Evolutionary conservation across 2,113 vertebrate species (phyloP).

Genomic region (Xenopus borealis): DNA sequence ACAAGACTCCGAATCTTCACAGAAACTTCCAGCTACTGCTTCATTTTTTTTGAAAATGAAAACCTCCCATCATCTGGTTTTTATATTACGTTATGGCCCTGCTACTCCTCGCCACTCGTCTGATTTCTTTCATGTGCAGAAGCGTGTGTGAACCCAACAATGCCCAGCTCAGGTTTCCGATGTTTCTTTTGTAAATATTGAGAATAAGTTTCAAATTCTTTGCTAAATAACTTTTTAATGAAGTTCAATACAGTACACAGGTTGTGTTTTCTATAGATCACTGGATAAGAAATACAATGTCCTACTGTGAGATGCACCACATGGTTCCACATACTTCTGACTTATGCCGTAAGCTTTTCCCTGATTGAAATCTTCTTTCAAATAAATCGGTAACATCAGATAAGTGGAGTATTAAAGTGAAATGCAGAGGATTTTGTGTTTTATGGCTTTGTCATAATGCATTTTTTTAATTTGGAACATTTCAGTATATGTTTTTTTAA

Average conservation of each 20-base stretch:
- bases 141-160: conserved; percentile 64
- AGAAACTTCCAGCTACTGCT: conserved; percentile 57
- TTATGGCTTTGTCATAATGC: too few relatives aligned
- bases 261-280: conserved; percentile 62
- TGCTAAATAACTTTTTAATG: conserved; percentile 71
- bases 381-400: conserved; percentile 42
- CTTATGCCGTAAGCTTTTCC: not conserved
- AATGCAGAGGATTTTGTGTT: too few relatives aligned
- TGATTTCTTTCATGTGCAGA: conserved; percentile 57
- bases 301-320: conserved; percentile 59
- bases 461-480: not conserved
- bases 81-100: conserved; percentile 64
- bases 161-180: conserved; percentile 62
- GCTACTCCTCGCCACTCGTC: conserved; percentile 60
- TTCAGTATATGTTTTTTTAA: not conserved
- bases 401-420: conserved; percentile 41
- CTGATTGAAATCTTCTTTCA: conserved; percentile 49
- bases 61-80: conserved; percentile 69
- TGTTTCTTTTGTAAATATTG: conserved; percentile 70
- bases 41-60: conserved; percentile 55
- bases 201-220: conserved; percentile 69
- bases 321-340: conserved; percentile 56
- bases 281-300: conserved; percentile 64
- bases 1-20: conserved; percentile 48
- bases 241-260: conserved; percentile 60